Base-by-base conservation (phyloP, 2,888 invertebrate species). In the Halocaridina rubra region DNA sequence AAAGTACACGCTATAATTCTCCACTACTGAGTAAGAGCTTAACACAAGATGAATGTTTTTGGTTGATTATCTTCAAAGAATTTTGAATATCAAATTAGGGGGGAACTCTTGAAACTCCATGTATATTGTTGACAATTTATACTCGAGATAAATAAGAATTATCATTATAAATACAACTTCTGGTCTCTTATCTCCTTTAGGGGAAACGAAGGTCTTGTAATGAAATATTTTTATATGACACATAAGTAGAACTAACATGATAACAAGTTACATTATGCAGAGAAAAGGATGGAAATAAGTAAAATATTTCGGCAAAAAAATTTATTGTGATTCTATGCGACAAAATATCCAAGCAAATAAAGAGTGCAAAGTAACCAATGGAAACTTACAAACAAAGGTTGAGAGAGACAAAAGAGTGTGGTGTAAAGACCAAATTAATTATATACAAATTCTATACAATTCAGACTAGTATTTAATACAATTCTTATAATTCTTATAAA, bases 391-490 rank as follows among this genome's bases (percentile, higher is more conserved):
- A 77, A 57, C 39, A 33, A 30, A 57, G 59, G 59, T 59, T 29
- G 22, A 22, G 22, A 59, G 32, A 29, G 59, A 29, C 27, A 77
- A 19, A 59, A 76, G 61, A 13, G 76, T 77, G 77, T 77, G 30
- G 53, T 59, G 30, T 69, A 76, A 61, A 32, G 61, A 59, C 77
- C 72, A 74, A 74, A 39, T 30, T n/a, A 10, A 46, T 27, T 64
- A 64, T 64, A 64, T 64, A 64, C 13, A 64, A 13, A 64, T 61
- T 19, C 61, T 77, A 77, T 77, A 77, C 77, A 77, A 30, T 22
- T 77, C 77, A 77, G 77, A 77, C 77, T 77, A 77, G 77, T 77
- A 59, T 77, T 77, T 59, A 77, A 53, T 61, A 77, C 77, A 61
- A 29, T 59, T 77, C 77, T 77, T 77, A 77, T n/a, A n/a, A n/a